These are phyloP conservation scores for Nothobranchius furzeri DNA, from an alignment of 2,113 vertebrate genomes.

Conservation along the genomic window DNA sequence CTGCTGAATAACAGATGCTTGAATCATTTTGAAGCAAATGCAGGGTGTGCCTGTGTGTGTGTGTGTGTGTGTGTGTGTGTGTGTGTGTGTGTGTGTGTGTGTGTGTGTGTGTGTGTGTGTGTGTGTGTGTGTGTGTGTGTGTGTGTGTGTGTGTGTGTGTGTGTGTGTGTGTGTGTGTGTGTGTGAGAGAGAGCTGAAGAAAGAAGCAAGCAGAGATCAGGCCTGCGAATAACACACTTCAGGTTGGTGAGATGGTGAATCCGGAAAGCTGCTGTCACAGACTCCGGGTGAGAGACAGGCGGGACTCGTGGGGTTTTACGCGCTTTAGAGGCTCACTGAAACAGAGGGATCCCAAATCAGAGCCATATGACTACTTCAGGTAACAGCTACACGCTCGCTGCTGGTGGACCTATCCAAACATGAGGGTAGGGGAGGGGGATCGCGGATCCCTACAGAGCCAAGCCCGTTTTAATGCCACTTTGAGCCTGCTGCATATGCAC, in stretches of 20 bases:
- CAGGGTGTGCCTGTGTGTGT: background rate
- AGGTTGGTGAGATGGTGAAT: constrained; percentile 44
- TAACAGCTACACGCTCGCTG: constrained; percentile 55
- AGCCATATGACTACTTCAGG: constrained; percentile 73
- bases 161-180: background rate
- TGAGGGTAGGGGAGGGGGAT: constrained; percentile 13
- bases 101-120: background rate
- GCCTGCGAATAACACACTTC: constrained; percentile 39
- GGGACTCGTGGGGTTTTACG: constrained; percentile 62
- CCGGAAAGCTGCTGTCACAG: constrained; percentile 59
- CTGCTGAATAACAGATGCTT: constrained; percentile 1
- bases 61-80: background rate
- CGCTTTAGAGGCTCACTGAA: constrained; percentile 57
- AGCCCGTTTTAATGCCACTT: constrained; percentile 37
- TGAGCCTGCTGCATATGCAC: constrained; percentile 33
- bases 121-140: no score
- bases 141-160: no score
- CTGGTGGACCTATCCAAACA: constrained; percentile 55
- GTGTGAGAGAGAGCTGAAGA: background rate
- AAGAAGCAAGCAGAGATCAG: constrained; percentile 1
- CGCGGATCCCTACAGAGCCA: constrained; percentile 17
- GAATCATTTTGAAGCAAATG: background rate
- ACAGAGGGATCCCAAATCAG: constrained; percentile 71
- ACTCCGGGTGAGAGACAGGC: constrained; percentile 55
- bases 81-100: no score